Base-by-base conservation (phyloP, 1,140 invertebrate genomes). In the Bombus superbus region DNA sequence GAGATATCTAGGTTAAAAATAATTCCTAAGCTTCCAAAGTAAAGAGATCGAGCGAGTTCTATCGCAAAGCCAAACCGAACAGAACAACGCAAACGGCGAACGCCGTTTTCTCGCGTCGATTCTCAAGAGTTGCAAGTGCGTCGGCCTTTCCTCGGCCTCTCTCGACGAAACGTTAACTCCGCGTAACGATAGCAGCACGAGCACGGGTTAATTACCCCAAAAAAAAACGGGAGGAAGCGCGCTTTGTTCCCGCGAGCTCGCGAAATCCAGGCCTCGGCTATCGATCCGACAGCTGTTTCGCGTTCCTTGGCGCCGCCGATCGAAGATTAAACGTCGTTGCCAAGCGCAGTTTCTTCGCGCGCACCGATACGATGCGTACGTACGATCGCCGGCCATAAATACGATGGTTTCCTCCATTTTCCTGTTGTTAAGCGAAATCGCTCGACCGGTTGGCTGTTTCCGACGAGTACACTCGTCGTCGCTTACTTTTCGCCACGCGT, bases 291-390 rank as follows among this genome's bases (percentile, higher is more conserved):
- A 32, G 22, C 38, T 47, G 66, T 69, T 69, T 18, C 47, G 2
- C 38, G 28, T 73, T 73, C 35, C 59, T 77, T 40, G 40, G 44
- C 28, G 59, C 66, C 15, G 1, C 35, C 44, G 83, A 84, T 79
- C 75, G 83, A 79, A 79, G 83, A 78, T 79, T 44, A 79, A 80
- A 72, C 25, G 83, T 69, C 75, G 83, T 79, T 80, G 76, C 64
- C 76, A 78, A 79, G 38, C 69, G 82, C 82, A 71, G 32, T 71
- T 69, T 59, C 62, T 18, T 66, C n/a, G 0, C 62, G 18, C 47
- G 47, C 5, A 18, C 47, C 47, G 47, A 53, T 18, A 53, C 18
- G 5, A 18, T 6, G 47, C 47, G 47, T 53, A 53, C 47, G 47
- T 53, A 53, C 18, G 47, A 53, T 53, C 6, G 5, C 18, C 18